A percentile compares a stretch with the other conserved stretches of the same genome.
These are phyloP conservation scores for Agapornis canus DNA, from an alignment of 2,797 vertebrate genomes.

Conservation along the genomic window DNA sequence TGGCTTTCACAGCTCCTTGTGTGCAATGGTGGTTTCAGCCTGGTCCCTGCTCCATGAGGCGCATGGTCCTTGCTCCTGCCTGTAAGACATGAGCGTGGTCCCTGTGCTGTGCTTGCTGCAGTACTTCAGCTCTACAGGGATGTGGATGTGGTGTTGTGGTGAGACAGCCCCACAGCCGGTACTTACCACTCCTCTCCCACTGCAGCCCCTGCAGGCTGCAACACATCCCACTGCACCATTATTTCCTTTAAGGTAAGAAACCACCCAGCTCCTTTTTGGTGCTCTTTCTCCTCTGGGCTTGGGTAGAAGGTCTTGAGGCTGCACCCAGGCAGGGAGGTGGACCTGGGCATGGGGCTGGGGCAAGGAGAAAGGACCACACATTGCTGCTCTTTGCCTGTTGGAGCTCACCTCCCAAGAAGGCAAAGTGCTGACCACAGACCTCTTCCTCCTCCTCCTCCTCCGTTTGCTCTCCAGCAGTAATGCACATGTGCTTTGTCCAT, in stretches of 20 bases:
- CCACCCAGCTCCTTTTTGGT: background rate
- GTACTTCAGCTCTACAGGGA: background rate
- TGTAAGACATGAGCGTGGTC: background rate
- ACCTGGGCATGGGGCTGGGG: background rate
- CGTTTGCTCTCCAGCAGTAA: conserved; percentile 64
- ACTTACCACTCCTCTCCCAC: fast-evolving
- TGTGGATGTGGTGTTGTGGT: background rate
- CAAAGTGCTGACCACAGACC: conserved; percentile 78
- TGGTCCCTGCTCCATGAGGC: fast-evolving
- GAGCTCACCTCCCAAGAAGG: conserved; percentile 32
- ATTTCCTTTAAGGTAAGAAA: background rate
- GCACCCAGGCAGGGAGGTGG: background rate
- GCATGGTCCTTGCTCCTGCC: fast-evolving
- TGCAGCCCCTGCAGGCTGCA: background rate
- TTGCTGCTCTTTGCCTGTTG: background rate
- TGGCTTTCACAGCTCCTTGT: background rate
- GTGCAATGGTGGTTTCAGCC: background rate
- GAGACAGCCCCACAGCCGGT: background rate
- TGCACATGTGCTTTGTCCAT: conserved; percentile 81
- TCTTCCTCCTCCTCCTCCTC: conserved; percentile 51
- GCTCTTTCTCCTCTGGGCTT: background rate
- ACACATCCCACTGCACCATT: fast-evolving
- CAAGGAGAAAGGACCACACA: background rate
- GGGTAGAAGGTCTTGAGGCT: background rate
- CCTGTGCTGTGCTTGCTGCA: background rate